Base-by-base conservation (phyloP, 2,797 vertebrate genomes). In the Adelosebastes latens region DNA sequence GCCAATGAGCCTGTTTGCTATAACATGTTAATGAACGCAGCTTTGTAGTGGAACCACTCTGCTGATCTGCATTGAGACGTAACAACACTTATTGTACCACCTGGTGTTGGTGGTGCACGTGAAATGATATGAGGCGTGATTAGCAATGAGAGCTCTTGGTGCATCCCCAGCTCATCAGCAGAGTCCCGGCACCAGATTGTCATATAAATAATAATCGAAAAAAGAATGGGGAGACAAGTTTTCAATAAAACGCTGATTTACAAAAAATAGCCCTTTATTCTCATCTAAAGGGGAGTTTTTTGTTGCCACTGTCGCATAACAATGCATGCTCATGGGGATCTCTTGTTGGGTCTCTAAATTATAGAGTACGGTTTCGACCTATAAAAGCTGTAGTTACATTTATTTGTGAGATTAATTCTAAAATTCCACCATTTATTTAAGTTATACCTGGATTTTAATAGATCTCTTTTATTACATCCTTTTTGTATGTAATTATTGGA, bases 41-140 rank as follows among this genome's bases (percentile, higher is more conserved):
- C 36, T 78, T 80, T 82, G 63, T 39, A 63, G 76, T 53, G 63
- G 55, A 80, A 61, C 66, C 59, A 70, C 77, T 84, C 77, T 77
- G 27, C n/a, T n/a, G 76, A 56, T 72, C 31, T 61, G 32, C 60
- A 62, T 4, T 39, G 27, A 42, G 53, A 74, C 7, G 16, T 27
- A 31, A 58, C 52, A 42, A 70, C 11, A 69, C 56, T n/a, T n/a
- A 34, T 34, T 64, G 34, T n/a, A 61, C 55, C 39, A 46, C 65
- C 66, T 67, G 31, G 32, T 36, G 39, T 31, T 58, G 13, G 16
- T 6, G 1, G 29, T 58, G 18, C 14, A 34, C 39, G 62, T 63
- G 32, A 42, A 24, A 49, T n/a, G 20, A 49, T 22, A 52, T 34
- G n/a, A 58, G 49, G 11, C 6, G 29, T 16, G 6, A 79, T 10